These are phyloP conservation scores for Orthosia cruda DNA, from an alignment of 2,888 invertebrate genomes.

Conservation along the genomic window DNA sequence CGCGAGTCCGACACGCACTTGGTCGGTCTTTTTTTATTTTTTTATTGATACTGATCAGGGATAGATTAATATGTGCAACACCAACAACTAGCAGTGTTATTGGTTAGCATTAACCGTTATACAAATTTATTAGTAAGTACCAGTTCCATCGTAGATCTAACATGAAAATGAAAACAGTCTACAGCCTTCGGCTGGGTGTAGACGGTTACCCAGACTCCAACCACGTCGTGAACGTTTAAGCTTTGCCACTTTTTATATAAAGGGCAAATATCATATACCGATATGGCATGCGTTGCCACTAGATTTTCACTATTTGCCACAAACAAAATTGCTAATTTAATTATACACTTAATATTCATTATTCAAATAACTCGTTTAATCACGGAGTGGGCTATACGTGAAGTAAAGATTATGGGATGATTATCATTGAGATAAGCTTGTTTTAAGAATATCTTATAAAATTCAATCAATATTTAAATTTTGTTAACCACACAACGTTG, in stretches of 20 bases:
- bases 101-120: background rate
- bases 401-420: slow-evolving; percentile 22
- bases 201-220: slow-evolving; percentile 76
- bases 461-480: slow-evolving; percentile 50
- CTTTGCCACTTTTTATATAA: slow-evolving; percentile 60
- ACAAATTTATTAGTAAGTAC: slow-evolving; percentile 50
- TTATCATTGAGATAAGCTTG: slow-evolving; percentile 24
- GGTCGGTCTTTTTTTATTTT: background rate
- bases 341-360: slow-evolving; percentile 57
- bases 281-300: slow-evolving; percentile 35
- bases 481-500: slow-evolving; percentile 34
- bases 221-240: slow-evolving; percentile 68
- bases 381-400: slow-evolving; percentile 22
- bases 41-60: background rate
- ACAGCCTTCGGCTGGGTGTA: slow-evolving; percentile 72
- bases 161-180: slow-evolving; percentile 72
- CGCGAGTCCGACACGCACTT: too few relatives aligned
- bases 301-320: slow-evolving; percentile 40
- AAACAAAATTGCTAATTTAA: slow-evolving; percentile 44
- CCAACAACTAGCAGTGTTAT: background rate
- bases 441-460: slow-evolving; percentile 30
- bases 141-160: slow-evolving; percentile 74
- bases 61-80: slow-evolving; percentile 7
- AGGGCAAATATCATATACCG: slow-evolving; percentile 58
- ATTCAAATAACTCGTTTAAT: slow-evolving; percentile 60